phyloP scores from a whole-genome alignment of 2,797 vertebrate species.

The Lagorchestes hirsutus region DNA sequence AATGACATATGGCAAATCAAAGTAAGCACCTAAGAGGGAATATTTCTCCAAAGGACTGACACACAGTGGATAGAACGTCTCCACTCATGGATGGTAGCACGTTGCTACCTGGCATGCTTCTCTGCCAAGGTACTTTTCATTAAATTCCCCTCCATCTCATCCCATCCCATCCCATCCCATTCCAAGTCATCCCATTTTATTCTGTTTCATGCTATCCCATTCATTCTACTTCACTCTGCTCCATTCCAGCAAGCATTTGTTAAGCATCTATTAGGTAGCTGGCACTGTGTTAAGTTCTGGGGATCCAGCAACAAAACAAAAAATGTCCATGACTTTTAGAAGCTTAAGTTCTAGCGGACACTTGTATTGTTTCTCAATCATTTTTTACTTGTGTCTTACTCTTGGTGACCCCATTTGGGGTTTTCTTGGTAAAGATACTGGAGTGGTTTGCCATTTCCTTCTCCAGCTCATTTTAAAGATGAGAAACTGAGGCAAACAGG shows the following conservation, averaged over 20 bases:
- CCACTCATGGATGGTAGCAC: fast-evolving
- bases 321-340: background rate
- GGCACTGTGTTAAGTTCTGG: background rate
- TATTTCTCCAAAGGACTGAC: background rate
- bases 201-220: background rate
- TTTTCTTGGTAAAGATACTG: background rate
- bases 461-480: background rate
- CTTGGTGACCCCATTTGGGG: background rate
- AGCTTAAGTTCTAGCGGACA: background rate
- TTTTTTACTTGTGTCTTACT: background rate
- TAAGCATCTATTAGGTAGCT: background rate
- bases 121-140: background rate
- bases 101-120: fast-evolving
- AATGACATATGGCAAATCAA: fast-evolving
- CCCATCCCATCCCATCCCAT: no score
- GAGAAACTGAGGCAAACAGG: background rate
- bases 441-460: background rate
- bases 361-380: background rate
- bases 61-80: background rate
- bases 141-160: background rate
- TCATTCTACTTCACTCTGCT: background rate
- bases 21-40: background rate
- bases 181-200: background rate
- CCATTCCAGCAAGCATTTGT: background rate
- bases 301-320: background rate